Evolutionary conservation across 2,888 invertebrate species (phyloP), one percentile per base, ranked within the genome.

Genomic region (Tenthredo mesomela): DNA sequence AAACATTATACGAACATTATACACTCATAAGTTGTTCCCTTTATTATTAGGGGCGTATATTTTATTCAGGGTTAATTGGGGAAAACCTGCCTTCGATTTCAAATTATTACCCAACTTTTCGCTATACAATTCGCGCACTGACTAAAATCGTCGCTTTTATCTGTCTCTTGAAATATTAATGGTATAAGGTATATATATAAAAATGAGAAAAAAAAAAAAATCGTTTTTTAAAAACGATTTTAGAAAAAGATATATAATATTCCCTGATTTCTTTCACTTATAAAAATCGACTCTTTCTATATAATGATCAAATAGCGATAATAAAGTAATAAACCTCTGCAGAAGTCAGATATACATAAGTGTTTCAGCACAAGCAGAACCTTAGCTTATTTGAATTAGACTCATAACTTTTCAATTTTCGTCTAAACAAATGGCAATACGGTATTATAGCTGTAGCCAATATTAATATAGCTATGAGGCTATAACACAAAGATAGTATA

Each of bases 341-440:
- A 61, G 25, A 61, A 61, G 12, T 61, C 25, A 61, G 25, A 61
- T 12, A 25, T n/a, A n/a, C n/a, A n/a, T 61, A 25, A 61, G 61
- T 61, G 25, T 61, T 61, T 61, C 61, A 21, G 61, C 61, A 21
- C 12, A 25, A 25, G 25, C 25, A 21, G 10, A 61, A 25, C 25
- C 25, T 61, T 12, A 25, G 61, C 61, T 61, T 61, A 61, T 61
- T 61, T 61, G 61, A 61, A 61, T 61, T 25, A 12, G 61, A 61
- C 61, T 61, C 61, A 25, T 61, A 61, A 61, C 25, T 61, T 61
- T 61, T 61, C 12, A 61, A 21, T 61, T 25, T 61, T 25, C n/a
- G 61, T 61, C 61, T 25, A 61, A 61, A 61, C 61, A 61, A 61
- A 61, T 61, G 61, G 61, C 61, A 61, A 61, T 25, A 61, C 58